Evolutionary conservation across 2,888 invertebrate genomes (phyloP).

Genomic region (Noctua janthina): DNA sequence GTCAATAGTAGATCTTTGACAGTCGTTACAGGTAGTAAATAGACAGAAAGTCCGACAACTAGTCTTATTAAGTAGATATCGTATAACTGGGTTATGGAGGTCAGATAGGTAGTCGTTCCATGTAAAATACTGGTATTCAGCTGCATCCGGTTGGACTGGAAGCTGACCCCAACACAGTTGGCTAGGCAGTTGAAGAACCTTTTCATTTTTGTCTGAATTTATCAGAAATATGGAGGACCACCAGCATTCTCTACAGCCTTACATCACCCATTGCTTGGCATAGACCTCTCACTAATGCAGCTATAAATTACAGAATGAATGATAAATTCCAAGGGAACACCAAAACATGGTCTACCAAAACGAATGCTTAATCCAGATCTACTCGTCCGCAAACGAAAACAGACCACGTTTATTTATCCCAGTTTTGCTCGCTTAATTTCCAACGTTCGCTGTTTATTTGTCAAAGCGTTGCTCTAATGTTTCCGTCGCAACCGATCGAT

Average conservation of each 20-base stretch:
- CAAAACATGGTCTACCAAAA: background rate
- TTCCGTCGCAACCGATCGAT: conserved; percentile 50
- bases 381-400: conserved; percentile 21
- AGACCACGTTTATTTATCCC: conserved; percentile 4
- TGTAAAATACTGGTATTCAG: too few species aligned
- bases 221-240: too few species aligned
- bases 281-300: background rate
- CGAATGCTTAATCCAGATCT: conserved; percentile 13
- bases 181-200: too few species aligned
- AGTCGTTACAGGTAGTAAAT: too few species aligned
- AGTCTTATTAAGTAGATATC: too few species aligned
- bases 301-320: background rate
- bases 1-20: too few species aligned
- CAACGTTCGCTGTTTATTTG: conserved; percentile 37
- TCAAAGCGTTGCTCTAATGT: conserved; percentile 37
- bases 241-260: background rate
- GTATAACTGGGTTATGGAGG: too few species aligned
- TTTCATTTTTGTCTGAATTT: background rate
- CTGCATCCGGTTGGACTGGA: too few species aligned
- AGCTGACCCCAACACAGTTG: too few species aligned
- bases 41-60: too few species aligned
- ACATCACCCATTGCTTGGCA: background rate
- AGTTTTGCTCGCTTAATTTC: conserved; percentile 22
- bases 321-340: background rate
- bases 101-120: too few species aligned